Base-by-base conservation (phyloP, 2,888 invertebrate genomes). In the Timema cristinae region DNA sequence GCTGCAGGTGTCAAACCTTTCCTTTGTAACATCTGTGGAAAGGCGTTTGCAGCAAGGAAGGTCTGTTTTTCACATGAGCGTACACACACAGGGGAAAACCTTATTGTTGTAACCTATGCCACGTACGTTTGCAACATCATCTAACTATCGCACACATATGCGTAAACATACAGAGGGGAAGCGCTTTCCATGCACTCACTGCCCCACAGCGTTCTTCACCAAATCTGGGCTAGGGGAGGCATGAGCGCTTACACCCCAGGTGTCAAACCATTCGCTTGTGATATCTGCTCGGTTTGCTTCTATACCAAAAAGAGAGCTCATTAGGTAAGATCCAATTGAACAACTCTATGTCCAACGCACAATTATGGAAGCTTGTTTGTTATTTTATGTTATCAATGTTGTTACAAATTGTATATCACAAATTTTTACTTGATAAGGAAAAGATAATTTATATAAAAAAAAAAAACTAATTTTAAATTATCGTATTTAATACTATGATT, bases 261-360 rank as follows among this genome's bases (percentile, higher is more conserved):
- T 51, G 52, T 66, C 10, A 70, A 66, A 15, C 52, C 70, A 49
- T 70, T 70, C 48, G 50, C 50, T 13, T 70, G 70, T 66, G 70
- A 70, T 63, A 52, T 70, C 10, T 70, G 70, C 52, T 48, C 5
- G n/a, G 52, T 66, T n/a, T 61, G 63, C 15, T 70, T 70, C 15
- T 70, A 70, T 66, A 66, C 70, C 6, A 70, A 70, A n/a, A 66
- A 50, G 70, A 70, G 66, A 70, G 50, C 51, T 70, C 13, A 70
- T 51, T 5, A 50, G 32, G 32, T 32, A 32, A 32, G 32, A 32
- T 2, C 32, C 32, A 32, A 32, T 32, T 32, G 4, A 32, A 32
- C 32, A 32, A 32, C 4, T 32, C 1, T 32, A 32, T 32, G 32
- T 32, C 32, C 32, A 32, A 32, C 32, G 4, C 32, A 32, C 1